Conservation (phyloP, 2,797 vertebrate genomes). For the Manis crassicaudata region DNA sequence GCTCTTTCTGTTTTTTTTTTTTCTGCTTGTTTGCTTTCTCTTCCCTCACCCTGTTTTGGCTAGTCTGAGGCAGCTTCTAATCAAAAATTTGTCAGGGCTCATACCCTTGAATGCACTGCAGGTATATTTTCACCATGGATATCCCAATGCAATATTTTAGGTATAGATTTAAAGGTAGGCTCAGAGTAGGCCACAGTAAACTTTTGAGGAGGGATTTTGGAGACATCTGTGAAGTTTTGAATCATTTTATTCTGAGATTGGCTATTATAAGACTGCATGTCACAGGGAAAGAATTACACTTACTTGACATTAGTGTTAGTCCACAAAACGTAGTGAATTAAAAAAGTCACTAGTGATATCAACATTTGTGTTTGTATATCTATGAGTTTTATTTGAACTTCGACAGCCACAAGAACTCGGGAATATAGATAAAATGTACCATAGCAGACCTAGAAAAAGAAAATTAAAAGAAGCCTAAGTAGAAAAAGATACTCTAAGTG, state of each 20-base stretch:
- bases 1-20: not conserved
- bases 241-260: not conserved
- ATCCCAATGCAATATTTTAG: not conserved
- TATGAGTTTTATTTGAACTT: not conserved
- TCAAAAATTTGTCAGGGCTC: not conserved
- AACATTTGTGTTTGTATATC: not conserved
- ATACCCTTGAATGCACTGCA: not conserved
- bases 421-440: not conserved
- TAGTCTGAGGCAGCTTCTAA: not conserved
- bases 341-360: not conserved
- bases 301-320: not conserved
- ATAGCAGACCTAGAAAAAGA: not conserved
- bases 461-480: not conserved
- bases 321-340: not conserved
- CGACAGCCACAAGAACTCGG: not conserved
- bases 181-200: not conserved
- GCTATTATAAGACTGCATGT: not conserved
- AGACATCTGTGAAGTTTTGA: not conserved
- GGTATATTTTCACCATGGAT: not conserved
- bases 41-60: not conserved
- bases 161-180: not conserved
- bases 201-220: not conserved
- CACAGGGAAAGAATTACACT: not conserved
- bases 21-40: not conserved
- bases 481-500: not conserved